A percentile compares a stretch with the other conserved stretches of the same genome.
phyloP scores from a whole-genome alignment of 2,888 invertebrate species.

The Leucania comma region DNA sequence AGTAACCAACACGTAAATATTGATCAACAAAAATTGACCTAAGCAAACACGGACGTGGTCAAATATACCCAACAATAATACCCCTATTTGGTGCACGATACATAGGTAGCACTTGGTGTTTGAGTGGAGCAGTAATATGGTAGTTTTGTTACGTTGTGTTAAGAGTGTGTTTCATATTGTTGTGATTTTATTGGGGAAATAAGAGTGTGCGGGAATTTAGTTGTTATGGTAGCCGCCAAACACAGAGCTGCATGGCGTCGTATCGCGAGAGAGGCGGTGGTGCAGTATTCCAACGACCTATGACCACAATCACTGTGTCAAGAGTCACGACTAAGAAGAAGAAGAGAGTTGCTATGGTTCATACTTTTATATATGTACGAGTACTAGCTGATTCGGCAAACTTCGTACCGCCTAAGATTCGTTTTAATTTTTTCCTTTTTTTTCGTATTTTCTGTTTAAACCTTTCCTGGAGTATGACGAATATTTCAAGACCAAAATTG shows the following conservation, averaged over 20 bases:
- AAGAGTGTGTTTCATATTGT: not conserved
- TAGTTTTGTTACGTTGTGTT: constrained; percentile 9
- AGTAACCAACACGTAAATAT: constrained; percentile 32
- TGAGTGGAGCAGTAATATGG: constrained; percentile 5
- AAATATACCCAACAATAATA: constrained; percentile 32
- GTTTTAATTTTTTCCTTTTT: too few species aligned
- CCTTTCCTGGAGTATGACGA: too few species aligned
- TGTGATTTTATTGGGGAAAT: not conserved
- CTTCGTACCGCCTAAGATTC: too few species aligned
- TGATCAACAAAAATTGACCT: constrained; percentile 52
- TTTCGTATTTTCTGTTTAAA: too few species aligned
- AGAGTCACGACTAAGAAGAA: too few species aligned
- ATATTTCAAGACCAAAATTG: too few species aligned
- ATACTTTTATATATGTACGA: not conserved
- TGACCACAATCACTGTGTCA: too few species aligned
- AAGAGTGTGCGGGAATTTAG: not conserved
- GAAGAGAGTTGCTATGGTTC: not conserved
- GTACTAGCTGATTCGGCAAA: too few species aligned
- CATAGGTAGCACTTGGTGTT: constrained; percentile 11
- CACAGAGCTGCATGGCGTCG: too few species aligned
- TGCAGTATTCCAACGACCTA: too few species aligned
- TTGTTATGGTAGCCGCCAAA: too few species aligned
- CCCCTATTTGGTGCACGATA: constrained; percentile 46
- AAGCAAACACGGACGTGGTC: constrained; percentile 42
- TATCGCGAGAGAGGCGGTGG: too few species aligned